phyloP scores from a whole-genome alignment of 30 jellyfish, hydroid and myxozoan species.

The Aurelia aurita complex sp. Pacific region DNA sequence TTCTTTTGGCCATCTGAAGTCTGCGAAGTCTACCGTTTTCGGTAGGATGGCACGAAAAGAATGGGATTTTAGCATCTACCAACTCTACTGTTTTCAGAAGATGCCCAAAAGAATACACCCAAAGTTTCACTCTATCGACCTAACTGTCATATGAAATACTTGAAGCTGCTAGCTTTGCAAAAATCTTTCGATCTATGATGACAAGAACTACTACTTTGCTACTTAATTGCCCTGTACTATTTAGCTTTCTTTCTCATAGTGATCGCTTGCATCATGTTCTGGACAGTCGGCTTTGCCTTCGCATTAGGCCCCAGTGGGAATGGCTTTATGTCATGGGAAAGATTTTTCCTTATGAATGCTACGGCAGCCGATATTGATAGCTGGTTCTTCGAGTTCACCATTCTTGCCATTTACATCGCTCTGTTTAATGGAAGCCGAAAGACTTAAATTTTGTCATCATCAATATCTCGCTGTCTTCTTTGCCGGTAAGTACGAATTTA shows the following conservation, averaged over 20 bases:
- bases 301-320: slow-evolving; percentile 70
- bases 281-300: slow-evolving; percentile 96
- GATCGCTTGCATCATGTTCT: slow-evolving; percentile 63
- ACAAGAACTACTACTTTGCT: no score
- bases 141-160: not conserved
- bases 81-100: no score
- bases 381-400: slow-evolving; percentile 57
- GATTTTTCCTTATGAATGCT: slow-evolving; percentile 88
- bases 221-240: no score
- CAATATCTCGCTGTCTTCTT: slow-evolving; percentile 64
- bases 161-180: no score
- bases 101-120: no score
- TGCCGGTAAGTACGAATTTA: slow-evolving; percentile 57
- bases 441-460: slow-evolving; percentile 82
- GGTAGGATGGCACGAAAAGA: no score
- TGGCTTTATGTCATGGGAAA: slow-evolving; percentile 71
- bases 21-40: no score
- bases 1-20: no score
- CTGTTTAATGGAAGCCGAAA: slow-evolving; percentile 84
- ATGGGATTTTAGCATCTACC: no score
- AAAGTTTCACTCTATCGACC: not conserved
- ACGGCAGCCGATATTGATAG: slow-evolving; percentile 29
- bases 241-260: slow-evolving; percentile 38
- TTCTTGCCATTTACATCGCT: slow-evolving; percentile 61
- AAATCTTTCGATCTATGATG: no score